Evolutionary conservation across 1,140 invertebrate genomes (phyloP).

Genomic region (Trichoplusia ni): DNA sequence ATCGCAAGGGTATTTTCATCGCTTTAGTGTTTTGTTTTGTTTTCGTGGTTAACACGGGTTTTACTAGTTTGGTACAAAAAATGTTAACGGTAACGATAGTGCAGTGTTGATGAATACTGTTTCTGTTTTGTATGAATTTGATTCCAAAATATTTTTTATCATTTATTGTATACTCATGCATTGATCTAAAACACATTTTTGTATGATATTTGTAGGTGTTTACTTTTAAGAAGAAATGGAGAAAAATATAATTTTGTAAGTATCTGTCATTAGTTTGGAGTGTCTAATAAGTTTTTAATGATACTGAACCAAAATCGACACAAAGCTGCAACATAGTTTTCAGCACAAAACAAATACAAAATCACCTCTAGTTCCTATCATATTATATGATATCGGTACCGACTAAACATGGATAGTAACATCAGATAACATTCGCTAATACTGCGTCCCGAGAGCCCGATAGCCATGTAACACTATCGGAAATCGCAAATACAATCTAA

Average conservation of each 20-base stretch:
- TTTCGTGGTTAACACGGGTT: background rate
- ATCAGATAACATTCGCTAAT: background rate
- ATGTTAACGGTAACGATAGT: background rate
- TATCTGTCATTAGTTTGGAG: too few species aligned
- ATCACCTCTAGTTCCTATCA: background rate
- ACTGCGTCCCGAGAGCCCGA: background rate
- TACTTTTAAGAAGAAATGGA: too few species aligned
- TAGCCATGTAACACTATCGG: background rate
- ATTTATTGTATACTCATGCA: too few species aligned
- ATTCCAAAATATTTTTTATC: background rate
- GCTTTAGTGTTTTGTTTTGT: background rate
- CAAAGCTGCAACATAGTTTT: background rate
- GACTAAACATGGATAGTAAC: background rate
- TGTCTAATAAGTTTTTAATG: too few species aligned
- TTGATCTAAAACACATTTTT: too few species aligned
- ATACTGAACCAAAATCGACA: background rate
- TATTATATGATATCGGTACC: background rate
- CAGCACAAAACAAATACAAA: background rate
- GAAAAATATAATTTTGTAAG: too few species aligned
- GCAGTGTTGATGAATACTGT: conserved; percentile 6
- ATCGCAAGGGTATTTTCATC: background rate
- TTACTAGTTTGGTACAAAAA: conserved; percentile 3
- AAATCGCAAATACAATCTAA: background rate
- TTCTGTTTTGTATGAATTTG: background rate
- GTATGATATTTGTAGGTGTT: too few species aligned